phyloP scores from a whole-genome alignment of 1,140 invertebrate genomes.

The Globodera rostochiensis region DNA sequence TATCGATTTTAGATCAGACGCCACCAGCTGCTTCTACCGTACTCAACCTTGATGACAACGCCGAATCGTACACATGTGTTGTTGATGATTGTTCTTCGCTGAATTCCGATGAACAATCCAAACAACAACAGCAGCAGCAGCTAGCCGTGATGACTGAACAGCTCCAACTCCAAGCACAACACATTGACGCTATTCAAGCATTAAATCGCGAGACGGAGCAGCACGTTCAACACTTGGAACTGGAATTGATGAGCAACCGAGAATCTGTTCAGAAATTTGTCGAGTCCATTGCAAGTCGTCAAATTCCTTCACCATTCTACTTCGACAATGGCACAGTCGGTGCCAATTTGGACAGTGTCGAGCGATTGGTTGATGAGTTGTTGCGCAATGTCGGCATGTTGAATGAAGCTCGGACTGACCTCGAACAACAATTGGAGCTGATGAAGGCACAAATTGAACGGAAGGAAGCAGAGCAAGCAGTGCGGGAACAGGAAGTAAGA shows the following conservation, averaged over 20 bases:
- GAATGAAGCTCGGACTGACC: neutral
- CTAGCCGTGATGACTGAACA: constrained; percentile 13
- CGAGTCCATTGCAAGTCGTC: neutral
- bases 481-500: neutral
- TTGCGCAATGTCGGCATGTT: neutral
- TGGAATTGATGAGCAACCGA: neutral
- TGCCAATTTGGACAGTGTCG: neutral
- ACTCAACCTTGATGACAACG: neutral
- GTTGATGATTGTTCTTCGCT: neutral
- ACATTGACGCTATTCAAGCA: neutral
- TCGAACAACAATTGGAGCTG: neutral
- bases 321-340: too few species aligned
- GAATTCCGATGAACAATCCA: neutral
- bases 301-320: neutral
- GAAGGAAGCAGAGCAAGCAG: neutral
- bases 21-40: neutral
- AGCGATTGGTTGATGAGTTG: neutral
- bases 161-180: constrained; percentile 2
- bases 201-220: neutral
- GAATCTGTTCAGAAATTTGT: neutral
- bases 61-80: neutral
- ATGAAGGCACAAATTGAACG: neutral
- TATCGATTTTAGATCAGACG: neutral
- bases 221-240: neutral
- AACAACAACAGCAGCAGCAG: constrained; percentile 13